phyloP scores from a whole-genome alignment of 1,140 invertebrate genomes.

The Drosophila bocki region DNA sequence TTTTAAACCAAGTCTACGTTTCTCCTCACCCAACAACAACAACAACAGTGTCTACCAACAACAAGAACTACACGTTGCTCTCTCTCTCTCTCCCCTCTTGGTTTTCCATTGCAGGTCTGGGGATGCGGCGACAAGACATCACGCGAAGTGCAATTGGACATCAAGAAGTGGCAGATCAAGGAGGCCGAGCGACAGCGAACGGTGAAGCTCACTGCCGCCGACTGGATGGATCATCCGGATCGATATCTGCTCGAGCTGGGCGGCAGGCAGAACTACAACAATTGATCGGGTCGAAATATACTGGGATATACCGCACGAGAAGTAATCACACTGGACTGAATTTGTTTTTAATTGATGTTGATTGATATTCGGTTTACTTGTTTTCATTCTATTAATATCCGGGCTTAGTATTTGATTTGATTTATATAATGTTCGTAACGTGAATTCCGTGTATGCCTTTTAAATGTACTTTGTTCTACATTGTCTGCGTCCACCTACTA shows the following conservation, averaged over 20 bases:
- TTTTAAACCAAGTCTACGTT: constrained; percentile 70
- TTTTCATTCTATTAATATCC: constrained; percentile 60
- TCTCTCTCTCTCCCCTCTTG: background rate
- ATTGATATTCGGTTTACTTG: constrained; percentile 61
- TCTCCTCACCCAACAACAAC: constrained; percentile 50
- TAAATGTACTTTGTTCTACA: constrained; percentile 53
- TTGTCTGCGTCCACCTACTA: constrained; percentile 32
- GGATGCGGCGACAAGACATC: constrained; percentile 91
- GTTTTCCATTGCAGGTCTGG: constrained; percentile 89
- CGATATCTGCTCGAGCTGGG: constrained; percentile 93
- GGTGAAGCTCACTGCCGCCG: constrained; percentile 92
- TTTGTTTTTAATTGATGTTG: constrained; percentile 73
- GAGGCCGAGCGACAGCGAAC: constrained; percentile 92
- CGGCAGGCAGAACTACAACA: constrained; percentile 91
- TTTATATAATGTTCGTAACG: constrained; percentile 60
- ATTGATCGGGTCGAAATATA: constrained; percentile 56
- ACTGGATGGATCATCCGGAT: constrained; percentile 97
- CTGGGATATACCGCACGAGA: constrained; percentile 46
- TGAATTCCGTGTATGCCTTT: constrained; percentile 56
- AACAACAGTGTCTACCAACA: constrained; percentile 59
- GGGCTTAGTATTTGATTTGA: constrained; percentile 60
- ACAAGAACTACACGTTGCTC: constrained; percentile 60
- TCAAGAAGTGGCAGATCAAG: constrained; percentile 96
- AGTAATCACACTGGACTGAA: constrained; percentile 74
- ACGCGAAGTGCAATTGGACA: constrained; percentile 92